These are phyloP conservation scores for Nothobranchius kuhntae DNA, from an alignment of 2,113 vertebrate genomes.

Conservation along the genomic window DNA sequence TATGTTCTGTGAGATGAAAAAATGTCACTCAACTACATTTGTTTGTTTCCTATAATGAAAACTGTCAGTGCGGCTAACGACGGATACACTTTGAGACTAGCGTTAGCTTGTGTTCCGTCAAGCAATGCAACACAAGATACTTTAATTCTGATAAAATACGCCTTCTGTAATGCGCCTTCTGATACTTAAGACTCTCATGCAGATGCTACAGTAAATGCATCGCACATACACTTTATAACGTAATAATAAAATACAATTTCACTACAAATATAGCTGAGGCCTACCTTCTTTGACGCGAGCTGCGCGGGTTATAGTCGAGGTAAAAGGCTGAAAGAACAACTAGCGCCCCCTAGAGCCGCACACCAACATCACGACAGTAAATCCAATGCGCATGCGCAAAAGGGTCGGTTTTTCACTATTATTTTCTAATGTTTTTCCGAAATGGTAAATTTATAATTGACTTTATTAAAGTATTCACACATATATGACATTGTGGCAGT, in stretches of 20 bases:
- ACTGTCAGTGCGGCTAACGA: conserved; percentile 19
- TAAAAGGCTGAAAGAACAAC: conserved; percentile 17
- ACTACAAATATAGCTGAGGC: conserved; percentile 43
- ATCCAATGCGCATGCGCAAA: background rate
- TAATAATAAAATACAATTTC: background rate
- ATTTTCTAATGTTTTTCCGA: too few relatives aligned
- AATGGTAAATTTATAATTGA: too few relatives aligned
- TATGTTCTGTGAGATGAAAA: accelerated
- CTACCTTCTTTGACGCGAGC: conserved; percentile 66
- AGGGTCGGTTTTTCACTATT: too few relatives aligned
- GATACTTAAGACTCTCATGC: too few relatives aligned
- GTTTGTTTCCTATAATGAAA: too few relatives aligned
- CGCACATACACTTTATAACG: accelerated
- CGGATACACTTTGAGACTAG: conserved; percentile 31
- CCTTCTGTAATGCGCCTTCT: background rate
- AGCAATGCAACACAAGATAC: conserved; percentile 3
- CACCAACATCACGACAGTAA: conserved; percentile 2
- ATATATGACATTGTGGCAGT: too few relatives aligned
- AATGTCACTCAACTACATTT: too few relatives aligned
- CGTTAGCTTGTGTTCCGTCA: conserved; percentile 14
- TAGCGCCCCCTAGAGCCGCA: conserved; percentile 41
- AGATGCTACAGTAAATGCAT: background rate
- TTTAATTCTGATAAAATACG: background rate
- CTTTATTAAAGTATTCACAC: too few relatives aligned
- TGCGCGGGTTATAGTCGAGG: conserved; percentile 56